phyloP scores from a whole-genome alignment of 2,888 invertebrate species.

The Stenichneumon culpator region DNA sequence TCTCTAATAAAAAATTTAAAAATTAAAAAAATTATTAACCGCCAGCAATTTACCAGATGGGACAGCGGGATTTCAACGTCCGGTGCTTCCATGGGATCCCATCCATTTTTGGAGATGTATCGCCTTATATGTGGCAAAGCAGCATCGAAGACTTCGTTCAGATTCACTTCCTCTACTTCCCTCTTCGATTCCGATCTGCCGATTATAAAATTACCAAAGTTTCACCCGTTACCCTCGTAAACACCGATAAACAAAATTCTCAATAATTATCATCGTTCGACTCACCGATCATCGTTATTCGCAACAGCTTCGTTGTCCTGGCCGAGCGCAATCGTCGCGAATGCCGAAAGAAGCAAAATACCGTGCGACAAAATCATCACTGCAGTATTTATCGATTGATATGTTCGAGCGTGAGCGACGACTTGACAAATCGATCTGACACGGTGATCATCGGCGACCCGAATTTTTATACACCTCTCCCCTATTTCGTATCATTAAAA shows the following conservation, averaged over 20 bases:
- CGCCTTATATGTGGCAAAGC: slow-evolving; percentile 65
- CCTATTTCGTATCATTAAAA: slow-evolving; percentile 39
- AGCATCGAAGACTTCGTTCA: slow-evolving; percentile 71
- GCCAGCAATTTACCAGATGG: slow-evolving; percentile 67
- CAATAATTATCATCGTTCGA: not conserved
- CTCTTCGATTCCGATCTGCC: not conserved
- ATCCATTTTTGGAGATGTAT: slow-evolving; percentile 56
- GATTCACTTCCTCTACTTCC: slow-evolving; percentile 52
- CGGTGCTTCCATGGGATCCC: slow-evolving; percentile 75
- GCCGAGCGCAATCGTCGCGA: slow-evolving; percentile 46
- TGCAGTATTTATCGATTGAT: not conserved
- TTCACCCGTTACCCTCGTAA: not conserved
- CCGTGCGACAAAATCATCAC: slow-evolving; percentile 36
- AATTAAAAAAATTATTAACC: not conserved
- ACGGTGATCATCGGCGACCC: slow-evolving; percentile 28
- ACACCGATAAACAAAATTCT: not conserved
- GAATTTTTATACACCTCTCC: slow-evolving; percentile 58
- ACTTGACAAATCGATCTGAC: slow-evolving; percentile 51
- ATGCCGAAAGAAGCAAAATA: slow-evolving; percentile 40
- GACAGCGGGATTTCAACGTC: slow-evolving; percentile 66
- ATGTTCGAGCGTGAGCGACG: not conserved
- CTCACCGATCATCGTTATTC: not conserved
- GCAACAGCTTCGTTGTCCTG: not conserved
- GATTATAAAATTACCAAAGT: not conserved
- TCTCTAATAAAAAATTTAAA: not conserved